These are phyloP conservation scores for Dichetophora obliterata DNA, from an alignment of 2,888 invertebrate species.

Conservation along the genomic window DNA sequence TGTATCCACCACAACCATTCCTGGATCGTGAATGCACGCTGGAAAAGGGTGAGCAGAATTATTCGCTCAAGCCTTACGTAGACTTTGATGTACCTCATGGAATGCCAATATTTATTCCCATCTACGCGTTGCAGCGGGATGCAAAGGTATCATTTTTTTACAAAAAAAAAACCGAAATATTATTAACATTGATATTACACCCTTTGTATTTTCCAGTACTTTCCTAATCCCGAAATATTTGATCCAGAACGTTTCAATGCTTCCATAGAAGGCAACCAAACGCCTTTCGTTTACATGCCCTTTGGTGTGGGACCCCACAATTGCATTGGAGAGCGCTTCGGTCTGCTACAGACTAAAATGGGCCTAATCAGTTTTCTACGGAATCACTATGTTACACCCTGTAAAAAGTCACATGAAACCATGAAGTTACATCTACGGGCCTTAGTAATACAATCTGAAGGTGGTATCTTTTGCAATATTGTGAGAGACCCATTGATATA, in stretches of 20 bases:
- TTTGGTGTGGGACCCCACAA: conserved; percentile 58
- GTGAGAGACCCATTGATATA: conserved; percentile 50
- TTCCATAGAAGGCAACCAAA: conserved; percentile 50
- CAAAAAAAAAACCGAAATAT: background rate
- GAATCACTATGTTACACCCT: conserved; percentile 54
- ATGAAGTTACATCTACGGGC: conserved; percentile 52
- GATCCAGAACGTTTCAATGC: conserved; percentile 57
- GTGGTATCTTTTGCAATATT: conserved; percentile 52
- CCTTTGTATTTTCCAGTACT: conserved; percentile 49
- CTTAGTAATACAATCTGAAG: conserved; percentile 50
- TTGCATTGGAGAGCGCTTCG: conserved; percentile 61
- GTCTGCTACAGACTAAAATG: conserved; percentile 54
- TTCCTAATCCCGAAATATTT: conserved; percentile 55
- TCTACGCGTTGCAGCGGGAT: conserved; percentile 63
- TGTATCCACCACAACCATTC: conserved; percentile 66
- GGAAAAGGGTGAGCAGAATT: conserved; percentile 45
- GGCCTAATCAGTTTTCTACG: conserved; percentile 56
- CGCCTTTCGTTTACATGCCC: conserved; percentile 52
- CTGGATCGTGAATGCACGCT: conserved; percentile 64
- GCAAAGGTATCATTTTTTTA: conserved; percentile 53
- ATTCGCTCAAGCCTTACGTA: conserved; percentile 55
- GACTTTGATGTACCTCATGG: conserved; percentile 51
- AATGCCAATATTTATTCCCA: conserved; percentile 65
- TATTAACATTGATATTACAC: background rate
- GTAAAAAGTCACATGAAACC: conserved; percentile 45